Percentiles rank a stretch among this genome's conserved stretches.
Conservation (phyloP, 2,888 invertebrate species). For the Amiota minor region DNA sequence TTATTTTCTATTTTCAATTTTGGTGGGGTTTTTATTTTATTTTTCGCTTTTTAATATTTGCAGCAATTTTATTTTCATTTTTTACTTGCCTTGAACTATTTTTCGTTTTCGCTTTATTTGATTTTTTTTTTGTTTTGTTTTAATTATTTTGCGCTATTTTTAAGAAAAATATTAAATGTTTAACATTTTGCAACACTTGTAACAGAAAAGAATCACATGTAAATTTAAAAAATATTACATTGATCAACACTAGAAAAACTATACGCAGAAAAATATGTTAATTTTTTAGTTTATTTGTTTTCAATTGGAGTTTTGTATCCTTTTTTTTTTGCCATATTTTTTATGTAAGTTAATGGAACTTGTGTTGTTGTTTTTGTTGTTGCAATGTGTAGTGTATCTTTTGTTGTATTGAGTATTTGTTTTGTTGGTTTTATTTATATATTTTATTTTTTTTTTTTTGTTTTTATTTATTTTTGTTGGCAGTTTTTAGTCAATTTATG, state of each 20-base stretch:
- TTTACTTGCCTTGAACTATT: no score
- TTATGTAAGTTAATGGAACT: no score
- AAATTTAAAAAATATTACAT: neutral
- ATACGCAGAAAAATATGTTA: constrained; percentile 56
- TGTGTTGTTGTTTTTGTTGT: no score
- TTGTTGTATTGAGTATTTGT: constrained; percentile 8
- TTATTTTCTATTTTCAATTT: constrained; percentile 44
- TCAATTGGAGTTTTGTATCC: no score
- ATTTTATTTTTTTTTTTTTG: constrained; percentile 29
- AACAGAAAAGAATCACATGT: constrained; percentile 9
- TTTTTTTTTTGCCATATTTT: no score
- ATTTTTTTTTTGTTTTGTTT: no score
- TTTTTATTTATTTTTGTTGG: constrained; percentile 44
- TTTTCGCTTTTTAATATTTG: constrained; percentile 31
- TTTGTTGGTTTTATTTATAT: constrained; percentile 34
- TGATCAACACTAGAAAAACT: constrained; percentile 52
- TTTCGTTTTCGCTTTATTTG: no score
- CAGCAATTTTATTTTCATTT: no score
- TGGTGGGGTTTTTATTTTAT: constrained; percentile 59
- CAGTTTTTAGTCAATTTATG: constrained; percentile 46
- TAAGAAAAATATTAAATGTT: no score
- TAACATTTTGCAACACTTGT: constrained; percentile 17
- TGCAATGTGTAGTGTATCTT: constrained; percentile 30
- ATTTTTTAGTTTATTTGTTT: no score
- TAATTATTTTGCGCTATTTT: no score